phyloP scores from a whole-genome alignment of 2,113 vertebrate species.

The Siphamia tubifer region DNA sequence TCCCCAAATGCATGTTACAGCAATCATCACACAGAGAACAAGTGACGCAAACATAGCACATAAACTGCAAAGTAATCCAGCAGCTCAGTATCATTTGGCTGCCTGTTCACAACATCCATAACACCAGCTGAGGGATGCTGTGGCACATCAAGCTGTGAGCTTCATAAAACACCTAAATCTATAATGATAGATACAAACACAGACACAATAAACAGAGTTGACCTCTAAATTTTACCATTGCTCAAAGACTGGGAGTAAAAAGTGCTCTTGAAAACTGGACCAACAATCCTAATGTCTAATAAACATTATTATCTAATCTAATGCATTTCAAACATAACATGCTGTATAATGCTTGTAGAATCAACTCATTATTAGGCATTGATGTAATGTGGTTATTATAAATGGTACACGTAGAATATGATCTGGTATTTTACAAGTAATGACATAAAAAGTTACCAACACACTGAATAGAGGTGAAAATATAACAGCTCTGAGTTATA shows the following conservation, averaged over 20 bases:
- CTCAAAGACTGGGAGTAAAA: slow-evolving; percentile 35
- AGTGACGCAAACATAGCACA: slow-evolving; percentile 36
- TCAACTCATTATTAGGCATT: neutral
- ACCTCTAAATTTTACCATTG: slow-evolving; percentile 50
- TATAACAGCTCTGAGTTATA: neutral
- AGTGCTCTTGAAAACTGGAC: slow-evolving; percentile 12
- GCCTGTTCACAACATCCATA: slow-evolving; percentile 47
- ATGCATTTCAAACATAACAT: neutral
- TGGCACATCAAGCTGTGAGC: slow-evolving; percentile 49
- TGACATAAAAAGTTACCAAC: neutral
- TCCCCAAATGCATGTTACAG: slow-evolving; percentile 43
- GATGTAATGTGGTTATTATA: neutral
- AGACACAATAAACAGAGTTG: slow-evolving; percentile 57
- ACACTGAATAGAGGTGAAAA: neutral
- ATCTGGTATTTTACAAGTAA: neutral
- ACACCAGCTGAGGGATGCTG: slow-evolving; percentile 51
- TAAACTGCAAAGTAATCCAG: slow-evolving; percentile 48
- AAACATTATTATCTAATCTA: neutral
- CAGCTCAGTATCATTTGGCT: slow-evolving; percentile 37
- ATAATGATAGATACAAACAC: slow-evolving; percentile 50
- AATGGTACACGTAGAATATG: neutral
- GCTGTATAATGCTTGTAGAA: neutral
- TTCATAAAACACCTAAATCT: slow-evolving; percentile 63
- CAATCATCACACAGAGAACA: slow-evolving; percentile 46
- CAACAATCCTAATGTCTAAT: too few species aligned